A percentile compares a stretch with the other conserved stretches of the same genome.
Evolutionary conservation across 2,797 vertebrate species (phyloP).

Genomic region (Poeciliopsis gracilis): DNA sequence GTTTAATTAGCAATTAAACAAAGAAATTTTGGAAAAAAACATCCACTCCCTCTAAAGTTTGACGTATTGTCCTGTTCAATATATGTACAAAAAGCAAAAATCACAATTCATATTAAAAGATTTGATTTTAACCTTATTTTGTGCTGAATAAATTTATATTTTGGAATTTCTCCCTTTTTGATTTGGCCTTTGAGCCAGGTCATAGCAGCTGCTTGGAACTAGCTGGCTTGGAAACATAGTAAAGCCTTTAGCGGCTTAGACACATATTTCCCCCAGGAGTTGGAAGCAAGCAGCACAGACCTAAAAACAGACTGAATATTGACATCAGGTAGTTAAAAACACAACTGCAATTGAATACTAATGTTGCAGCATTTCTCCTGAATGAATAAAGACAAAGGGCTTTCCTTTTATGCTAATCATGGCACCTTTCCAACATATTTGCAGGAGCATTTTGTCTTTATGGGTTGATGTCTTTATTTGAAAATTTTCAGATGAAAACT

Average conservation of each 20-base stretch:
- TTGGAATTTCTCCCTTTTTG: not conserved
- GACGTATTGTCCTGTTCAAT: not conserved
- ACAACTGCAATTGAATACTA: not conserved
- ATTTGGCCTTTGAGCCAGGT: not conserved
- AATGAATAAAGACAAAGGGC: not conserved
- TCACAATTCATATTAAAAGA: not conserved
- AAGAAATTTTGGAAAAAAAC: not conserved
- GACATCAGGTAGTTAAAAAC: not conserved
- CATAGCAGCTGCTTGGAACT: not conserved
- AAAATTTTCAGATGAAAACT: not conserved
- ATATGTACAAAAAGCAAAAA: not conserved
- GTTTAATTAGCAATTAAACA: conserved; percentile 1
- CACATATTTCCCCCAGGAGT: conserved; percentile 9
- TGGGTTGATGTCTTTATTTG: conserved; percentile 3
- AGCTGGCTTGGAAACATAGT: conserved; percentile 4
- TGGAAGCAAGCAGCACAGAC: conserved; percentile 8
- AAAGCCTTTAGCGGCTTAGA: conserved; percentile 10
- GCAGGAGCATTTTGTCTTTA: not conserved
- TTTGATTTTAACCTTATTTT: not conserved
- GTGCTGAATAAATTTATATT: not conserved
- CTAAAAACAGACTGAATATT: conserved; percentile 16
- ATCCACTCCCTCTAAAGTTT: not conserved
- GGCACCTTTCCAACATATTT: not conserved
- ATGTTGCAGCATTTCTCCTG: conserved; percentile 10
- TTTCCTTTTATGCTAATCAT: conserved; percentile 5